Base-by-base conservation (phyloP, 2,113 vertebrate genomes). In the Sinocyclocheilus rhinocerous region DNA sequence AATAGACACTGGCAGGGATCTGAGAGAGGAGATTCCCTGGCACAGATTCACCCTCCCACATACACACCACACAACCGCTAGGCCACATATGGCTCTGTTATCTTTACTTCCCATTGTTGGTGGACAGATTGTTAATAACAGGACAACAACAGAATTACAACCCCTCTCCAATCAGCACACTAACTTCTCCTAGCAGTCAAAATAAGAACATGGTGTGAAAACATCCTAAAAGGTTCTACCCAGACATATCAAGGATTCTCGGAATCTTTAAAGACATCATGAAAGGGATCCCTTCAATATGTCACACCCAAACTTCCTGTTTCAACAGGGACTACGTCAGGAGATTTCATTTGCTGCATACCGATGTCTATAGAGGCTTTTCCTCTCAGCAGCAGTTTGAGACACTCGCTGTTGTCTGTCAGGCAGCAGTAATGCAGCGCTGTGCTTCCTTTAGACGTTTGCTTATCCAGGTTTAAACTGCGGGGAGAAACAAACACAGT, bases 391-490 rank as follows among this genome's bases (percentile, higher is more conserved):
- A 99, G 96, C 86, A 99, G 96, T 89, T 99, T 99, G 89, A 99
- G 96, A 94, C 98, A 99, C 92, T 99, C 98, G 0, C 96, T 96
- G 65, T 98, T 98, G 95, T 99, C 98, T 0, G 97, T 99, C 92
- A 99, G 96, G 87, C 98, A 99, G 96, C 98, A 99, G 91, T 99
- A 99, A 90, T 99, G 98, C 87, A 99, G 94, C 26, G 97, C 98
- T 0, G 98, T 97, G 94, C 98, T 99, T 89, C 98, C 98, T 93
- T 97, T 99, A 72, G 94, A 95, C 0, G 98, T 99, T 91, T 99
- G 98, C 86, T 97, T 99, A 77, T 99, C 98, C 92, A 99, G 92
- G 92, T 99, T 99, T 90, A 97, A 95, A 76, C 98, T 99, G 89
- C 33, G 50, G 61, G 9, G 24, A 63, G 12, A 76, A 78, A 83